Base-by-base conservation (phyloP, 2,888 invertebrate species). In the Lithophane semibrunnea region DNA sequence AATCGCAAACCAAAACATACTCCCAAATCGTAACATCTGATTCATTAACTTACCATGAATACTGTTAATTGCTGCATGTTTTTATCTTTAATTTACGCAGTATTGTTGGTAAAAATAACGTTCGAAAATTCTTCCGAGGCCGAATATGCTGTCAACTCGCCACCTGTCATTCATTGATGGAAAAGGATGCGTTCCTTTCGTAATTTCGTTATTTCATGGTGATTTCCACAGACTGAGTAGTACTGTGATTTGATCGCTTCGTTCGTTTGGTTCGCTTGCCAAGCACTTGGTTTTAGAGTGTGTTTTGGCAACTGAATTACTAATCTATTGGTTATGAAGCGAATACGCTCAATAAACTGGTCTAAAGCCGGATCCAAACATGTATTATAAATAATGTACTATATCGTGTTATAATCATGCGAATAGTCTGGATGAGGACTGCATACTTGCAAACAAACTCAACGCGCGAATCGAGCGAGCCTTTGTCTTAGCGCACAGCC, bases 1-100 rank as follows among this genome's bases (percentile, higher is more conserved):
- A 80, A 75, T 76, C 77, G 77, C 67, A 63, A 74, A 80, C 49
- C 44, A 65, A 63, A 75, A 79, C 47, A 79, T 73, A 79, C 79
- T 69, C 64, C 24, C 37, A 75, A 84, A 82, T 74, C 24, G 49
- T 74, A 84, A 79, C 79, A 77, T 70, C 61, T 49, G 70, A 78
- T 71, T 79, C 58, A 68, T 49, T 78, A 77, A 93, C 96, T 96
- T 93, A 97, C 97, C 97, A 97, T 97, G 92, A 97, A 97, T 90
- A 97, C 97, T 92, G 97, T 95, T 92, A 96, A 88, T 89, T 96
- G 96, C 91, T 96, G 96, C 96, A 96, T 96, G 89, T 90, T 95
- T 93, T 87, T 88, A 79, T 86, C 89, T 87, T 81, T 90, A 89
- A 92, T 94, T 92, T 94, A 93, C 95, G 95, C 95, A 94, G 95